Base-by-base conservation (phyloP, 2,113 vertebrate species). In the Scortum barcoo region DNA sequence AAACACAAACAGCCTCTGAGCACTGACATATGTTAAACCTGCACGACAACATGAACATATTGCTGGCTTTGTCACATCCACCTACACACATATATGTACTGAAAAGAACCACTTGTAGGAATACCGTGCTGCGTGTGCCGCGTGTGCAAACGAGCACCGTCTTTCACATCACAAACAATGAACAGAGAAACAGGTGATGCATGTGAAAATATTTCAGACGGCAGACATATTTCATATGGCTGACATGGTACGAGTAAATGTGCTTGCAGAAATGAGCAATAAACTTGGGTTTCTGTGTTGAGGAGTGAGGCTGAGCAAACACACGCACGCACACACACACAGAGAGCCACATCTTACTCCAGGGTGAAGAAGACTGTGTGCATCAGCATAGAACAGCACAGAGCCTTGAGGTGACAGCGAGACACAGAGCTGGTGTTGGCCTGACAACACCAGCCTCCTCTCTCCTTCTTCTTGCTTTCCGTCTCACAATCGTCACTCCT, bases 1-100 rank as follows among this genome's bases (percentile, higher is more conserved):
- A 81, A 67, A 69, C 42, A 85, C 42, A 17, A 20, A 30, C 30
- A 78, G 42, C 5, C 30, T 51, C 53, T 40, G 57, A 68, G n/a
- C 26, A 0, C 46, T 36, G 24, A 80, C 87, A 76, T 70, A 91
- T 80, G 80, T 72, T 74, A 63, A 87, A 85, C 61, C 63, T 56
- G 72, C 61, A 46, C 7, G 3, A 68, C 58, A 60, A 72, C 38
- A 42, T n/a, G 68, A 78, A 71, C 88, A 85, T 88, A 88, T 85
- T 89, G 86, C 28, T n/a, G 42, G 19, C 79, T 90, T 88, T 88
- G 76, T 86, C 90, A 88, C 90, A 19, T 87, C 84, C 89, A 56
- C 92, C 86, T 79, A 91, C 86, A 80, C 83, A 30, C 2, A 4
- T 51, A 58, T 51, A 72, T 13, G 10, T 66, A 68, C 11, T 33